Percentiles rank a stretch among this genome's conserved stretches.
Evolutionary conservation across 1,140 invertebrate genomes (phyloP).

Genomic region (Drosophila mauritiana): DNA sequence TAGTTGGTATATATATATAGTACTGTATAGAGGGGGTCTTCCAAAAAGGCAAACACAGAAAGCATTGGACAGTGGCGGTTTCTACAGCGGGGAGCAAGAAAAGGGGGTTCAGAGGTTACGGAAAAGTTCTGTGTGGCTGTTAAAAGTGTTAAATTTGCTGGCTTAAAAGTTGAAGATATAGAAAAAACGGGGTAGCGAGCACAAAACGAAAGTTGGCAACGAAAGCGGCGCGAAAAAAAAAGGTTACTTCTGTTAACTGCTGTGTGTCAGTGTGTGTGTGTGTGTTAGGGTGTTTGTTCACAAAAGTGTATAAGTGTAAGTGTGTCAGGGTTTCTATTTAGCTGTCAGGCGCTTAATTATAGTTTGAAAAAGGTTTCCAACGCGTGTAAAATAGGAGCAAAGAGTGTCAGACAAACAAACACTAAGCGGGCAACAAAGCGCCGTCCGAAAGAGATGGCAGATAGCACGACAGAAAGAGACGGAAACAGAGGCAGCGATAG

Average conservation of each 20-base stretch:
- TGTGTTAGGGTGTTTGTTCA: background rate
- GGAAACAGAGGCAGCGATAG: slow-evolving; percentile 21
- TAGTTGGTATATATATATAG: slow-evolving; percentile 20
- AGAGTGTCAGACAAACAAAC: slow-evolving; percentile 61
- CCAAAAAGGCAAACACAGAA: slow-evolving; percentile 61
- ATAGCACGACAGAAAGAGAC: slow-evolving; percentile 49
- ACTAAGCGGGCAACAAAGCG: slow-evolving; percentile 51
- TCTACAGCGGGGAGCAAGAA: slow-evolving; percentile 19
- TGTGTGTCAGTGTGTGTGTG: slow-evolving; percentile 13
- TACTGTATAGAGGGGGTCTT: slow-evolving; percentile 19
- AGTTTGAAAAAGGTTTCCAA: slow-evolving; percentile 74
- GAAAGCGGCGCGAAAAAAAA: slow-evolving; percentile 55
- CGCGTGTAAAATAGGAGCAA: slow-evolving; percentile 44
- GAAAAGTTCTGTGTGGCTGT: slow-evolving; percentile 72
- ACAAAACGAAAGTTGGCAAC: slow-evolving; percentile 46
- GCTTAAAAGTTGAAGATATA: slow-evolving; percentile 74
- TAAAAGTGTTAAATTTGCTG: slow-evolving; percentile 79
- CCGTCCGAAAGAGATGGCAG: slow-evolving; percentile 43
- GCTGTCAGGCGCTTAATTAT: slow-evolving; percentile 74
- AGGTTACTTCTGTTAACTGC: slow-evolving; percentile 69
- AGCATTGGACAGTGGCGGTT: slow-evolving; percentile 38
- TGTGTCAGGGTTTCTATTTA: slow-evolving; percentile 60
- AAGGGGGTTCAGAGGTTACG: background rate
- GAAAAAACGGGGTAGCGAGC: slow-evolving; percentile 32
- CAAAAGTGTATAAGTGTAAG: slow-evolving; percentile 10